Conservation (phyloP, 2,888 invertebrate species). For the Syritta pipiens region DNA sequence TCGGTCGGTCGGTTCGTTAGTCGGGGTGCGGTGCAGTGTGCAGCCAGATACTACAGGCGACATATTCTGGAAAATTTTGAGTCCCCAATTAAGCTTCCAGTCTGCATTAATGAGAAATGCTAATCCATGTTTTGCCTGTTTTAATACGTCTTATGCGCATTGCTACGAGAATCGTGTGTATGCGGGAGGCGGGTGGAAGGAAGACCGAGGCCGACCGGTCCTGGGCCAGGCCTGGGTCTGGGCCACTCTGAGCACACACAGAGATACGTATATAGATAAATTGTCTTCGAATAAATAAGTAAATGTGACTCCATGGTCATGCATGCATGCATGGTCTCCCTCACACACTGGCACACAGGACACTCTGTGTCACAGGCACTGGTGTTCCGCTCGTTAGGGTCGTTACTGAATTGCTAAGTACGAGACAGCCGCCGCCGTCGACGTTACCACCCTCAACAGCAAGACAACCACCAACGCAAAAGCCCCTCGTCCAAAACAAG, state of each 20-base stretch:
- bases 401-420: conserved; percentile 51
- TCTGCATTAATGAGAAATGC: conserved; percentile 73
- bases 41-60: conserved; percentile 54
- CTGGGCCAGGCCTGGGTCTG: no score
- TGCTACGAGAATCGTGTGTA: conserved; percentile 51
- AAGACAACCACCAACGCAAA: no score
- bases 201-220: conserved; percentile 23
- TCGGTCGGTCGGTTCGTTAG: conserved; percentile 13
- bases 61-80: conserved; percentile 69
- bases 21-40: no score
- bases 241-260: conserved; percentile 27
- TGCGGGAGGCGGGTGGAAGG: no score
- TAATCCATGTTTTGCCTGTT: conserved; percentile 72
- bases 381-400: conserved; percentile 46
- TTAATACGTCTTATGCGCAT: conserved; percentile 67
- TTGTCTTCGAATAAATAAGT: conserved; percentile 67
- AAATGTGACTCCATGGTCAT: conserved; percentile 64
- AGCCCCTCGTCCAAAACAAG: conserved; percentile 23
- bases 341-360: conserved; percentile 42
- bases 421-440: no score
- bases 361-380: neutral
- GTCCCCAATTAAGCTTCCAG: conserved; percentile 72
- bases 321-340: conserved; percentile 62
- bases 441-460: no score
- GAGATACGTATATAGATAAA: conserved; percentile 32